Evolutionary conservation across 1,140 invertebrate genomes (phyloP), one percentile per base, ranked within the genome.

Genomic region (Druon quercuslanigerum): DNA sequence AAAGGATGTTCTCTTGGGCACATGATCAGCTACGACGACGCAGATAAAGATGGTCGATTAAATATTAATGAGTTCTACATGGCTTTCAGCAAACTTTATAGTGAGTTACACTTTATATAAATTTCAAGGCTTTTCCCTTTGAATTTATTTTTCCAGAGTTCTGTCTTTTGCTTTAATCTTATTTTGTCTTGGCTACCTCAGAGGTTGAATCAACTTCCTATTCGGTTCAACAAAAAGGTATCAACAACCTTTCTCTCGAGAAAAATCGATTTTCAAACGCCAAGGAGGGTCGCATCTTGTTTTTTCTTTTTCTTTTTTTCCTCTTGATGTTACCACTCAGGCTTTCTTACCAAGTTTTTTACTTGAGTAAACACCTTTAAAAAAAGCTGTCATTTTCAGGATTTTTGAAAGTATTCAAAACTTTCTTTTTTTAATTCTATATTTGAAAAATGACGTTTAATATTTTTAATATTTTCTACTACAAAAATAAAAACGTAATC

Each of bases 51-150:
- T 85, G 93, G 93, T 4, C 92, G 92, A 75, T 90, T 96, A 51
- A 94, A 93, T 77, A 93, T 95, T 70, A 94, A 95, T 84, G 95
- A 96, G 86, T 96, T 96, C 87, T 95, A 96, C 87, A 91, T 93
- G 76, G 95, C 95, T 54, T 96, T 96, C 90, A 95, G 95, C 92
- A 95, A 95, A 92, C 92, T 95, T 76, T 95, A 95, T 90, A 95
- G 94, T 95, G 91, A 94, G 93, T 93, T 76, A 9, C 40, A 46
- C 73, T 76, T 79, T 52, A 72, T 66, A 56, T 20, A 60, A 40
- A 8, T 16, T 66, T 66, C 14, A 6, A 7, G 12, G 8, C 14
- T 33, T 25, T 46, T 66, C 16, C 33, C 8, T 16, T 46, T 2
- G 13, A 66, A n/a, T 40, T 66, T 66, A 66, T 66, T 66, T 66